These are phyloP conservation scores for Diorhabda sublineata DNA, from an alignment of 1,140 invertebrate species.

Conservation along the genomic window DNA sequence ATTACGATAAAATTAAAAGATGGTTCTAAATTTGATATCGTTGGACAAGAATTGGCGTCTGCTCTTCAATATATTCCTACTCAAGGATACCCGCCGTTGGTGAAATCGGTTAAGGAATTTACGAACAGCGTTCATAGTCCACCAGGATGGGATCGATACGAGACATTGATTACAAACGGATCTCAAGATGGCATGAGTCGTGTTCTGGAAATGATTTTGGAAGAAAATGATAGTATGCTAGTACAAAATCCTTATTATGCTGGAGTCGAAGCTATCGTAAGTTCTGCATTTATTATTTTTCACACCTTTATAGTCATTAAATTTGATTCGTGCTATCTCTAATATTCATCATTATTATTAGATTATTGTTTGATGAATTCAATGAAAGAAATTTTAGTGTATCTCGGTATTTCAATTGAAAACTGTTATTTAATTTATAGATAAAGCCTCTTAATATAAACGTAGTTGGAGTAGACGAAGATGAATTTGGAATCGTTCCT, in stretches of 20 bases:
- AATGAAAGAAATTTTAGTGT: not conserved
- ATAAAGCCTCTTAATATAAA: conserved; percentile 52
- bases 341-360: not conserved
- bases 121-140: conserved; percentile 63
- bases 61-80: conserved; percentile 72
- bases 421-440: conserved; percentile 41
- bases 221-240: conserved; percentile 65
- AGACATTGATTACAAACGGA: conserved; percentile 66
- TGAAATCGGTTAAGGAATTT: conserved; percentile 60
- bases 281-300: conserved; percentile 35
- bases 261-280: conserved; percentile 64
- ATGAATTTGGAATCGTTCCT: conserved; percentile 53
- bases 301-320: too few species aligned
- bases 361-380: not conserved
- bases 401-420: not conserved
- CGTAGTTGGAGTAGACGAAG: conserved; percentile 52
- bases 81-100: conserved; percentile 64
- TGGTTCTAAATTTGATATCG: conserved; percentile 55
- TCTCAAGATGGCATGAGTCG: conserved; percentile 75
- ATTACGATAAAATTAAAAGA: conserved; percentile 61
- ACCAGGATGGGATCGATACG: conserved; percentile 57
- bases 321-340: not conserved
- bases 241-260: conserved; percentile 67
- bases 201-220: conserved; percentile 62
- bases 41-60: conserved; percentile 55